Base-by-base conservation (phyloP, 92 coral and sea anemone genomes). In the Heliopora coerulea region DNA sequence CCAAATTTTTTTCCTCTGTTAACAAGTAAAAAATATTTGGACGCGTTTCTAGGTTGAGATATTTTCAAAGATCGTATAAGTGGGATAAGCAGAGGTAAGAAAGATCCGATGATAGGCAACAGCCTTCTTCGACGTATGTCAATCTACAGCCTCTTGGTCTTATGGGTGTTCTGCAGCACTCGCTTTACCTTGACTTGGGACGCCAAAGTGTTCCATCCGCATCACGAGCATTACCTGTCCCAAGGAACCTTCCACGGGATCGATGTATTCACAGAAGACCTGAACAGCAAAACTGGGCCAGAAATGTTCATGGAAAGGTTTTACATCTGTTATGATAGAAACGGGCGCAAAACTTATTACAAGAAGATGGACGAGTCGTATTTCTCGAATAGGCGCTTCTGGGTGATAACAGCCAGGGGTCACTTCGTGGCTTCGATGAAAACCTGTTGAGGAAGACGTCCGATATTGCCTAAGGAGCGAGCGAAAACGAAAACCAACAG, bases 351-450 rank as follows among this genome's bases (percentile, higher is more conserved):
- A 60, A 93, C 98, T 11, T 93, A 93, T 67, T 93, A 83, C 72
- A 93, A 93, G 63, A 93, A 90, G 35, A 81, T 85, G 80, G 98
- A 93, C 81, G 88, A 93, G 48, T 83, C 82, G 7, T 90, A 93
- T 44, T 93, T 93, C 66, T 93, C 98, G 1, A 93, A 93, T 76
- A 85, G 90, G 50, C 73, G 98, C 19, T 93, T 85, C 79, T 93
- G 98, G 98, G 83, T 93, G 46, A 93, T 93, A 54, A 89, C 92
- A 29, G 85, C 96, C 0, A 62, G 86, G 20, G 98, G 98, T 33
- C 88, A 83, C 57, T 93, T 93, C 67, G 87, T 93, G 59, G 98
- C 98, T 21, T 93, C 98, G 12, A 86, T 93, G 96, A 91, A 91
- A 69, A 83, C 98, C 12, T 93, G 98, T 60, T 92, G 59, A 67